These are phyloP conservation scores for Aphelinus certus DNA, from an alignment of 1,140 invertebrate species.

Conservation along the genomic window DNA sequence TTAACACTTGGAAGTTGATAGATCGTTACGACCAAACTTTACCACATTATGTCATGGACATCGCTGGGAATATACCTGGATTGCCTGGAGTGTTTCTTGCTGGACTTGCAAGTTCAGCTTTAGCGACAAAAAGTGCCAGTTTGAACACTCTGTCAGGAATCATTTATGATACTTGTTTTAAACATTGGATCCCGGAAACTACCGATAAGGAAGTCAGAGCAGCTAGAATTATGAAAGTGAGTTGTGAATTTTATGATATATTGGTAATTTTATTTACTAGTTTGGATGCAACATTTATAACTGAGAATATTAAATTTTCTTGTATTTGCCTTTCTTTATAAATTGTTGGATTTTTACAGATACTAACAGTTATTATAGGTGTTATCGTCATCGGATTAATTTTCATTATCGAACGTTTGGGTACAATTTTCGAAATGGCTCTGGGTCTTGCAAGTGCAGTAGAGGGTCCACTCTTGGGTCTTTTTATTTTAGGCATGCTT, in stretches of 20 bases:
- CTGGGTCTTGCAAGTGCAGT: slow-evolving; percentile 64
- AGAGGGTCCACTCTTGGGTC: slow-evolving; percentile 65
- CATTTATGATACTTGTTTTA: slow-evolving; percentile 69
- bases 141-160: slow-evolving; percentile 70
- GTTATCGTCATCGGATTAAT: slow-evolving; percentile 64
- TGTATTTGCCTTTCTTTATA: neutral
- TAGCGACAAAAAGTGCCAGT: slow-evolving; percentile 64
- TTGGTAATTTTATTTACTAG: too few species aligned
- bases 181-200: slow-evolving; percentile 51
- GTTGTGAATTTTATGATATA: slow-evolving; percentile 27
- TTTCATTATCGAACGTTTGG: slow-evolving; percentile 62
- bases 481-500: slow-evolving; percentile 68
- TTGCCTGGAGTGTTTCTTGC: slow-evolving; percentile 77
- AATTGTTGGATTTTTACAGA: slow-evolving; percentile 28
- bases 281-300: neutral
- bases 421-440: slow-evolving; percentile 60
- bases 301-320: neutral
- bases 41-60: slow-evolving; percentile 72
- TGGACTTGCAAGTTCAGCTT: slow-evolving; percentile 76
- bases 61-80: slow-evolving; percentile 67
- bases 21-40: slow-evolving; percentile 65
- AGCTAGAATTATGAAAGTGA: slow-evolving; percentile 56
- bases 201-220: slow-evolving; percentile 51
- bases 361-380: slow-evolving; percentile 60
- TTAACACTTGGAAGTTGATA: slow-evolving; percentile 36